Conservation (phyloP, 1,140 invertebrate species). For the Lordiphosa mommai region DNA sequence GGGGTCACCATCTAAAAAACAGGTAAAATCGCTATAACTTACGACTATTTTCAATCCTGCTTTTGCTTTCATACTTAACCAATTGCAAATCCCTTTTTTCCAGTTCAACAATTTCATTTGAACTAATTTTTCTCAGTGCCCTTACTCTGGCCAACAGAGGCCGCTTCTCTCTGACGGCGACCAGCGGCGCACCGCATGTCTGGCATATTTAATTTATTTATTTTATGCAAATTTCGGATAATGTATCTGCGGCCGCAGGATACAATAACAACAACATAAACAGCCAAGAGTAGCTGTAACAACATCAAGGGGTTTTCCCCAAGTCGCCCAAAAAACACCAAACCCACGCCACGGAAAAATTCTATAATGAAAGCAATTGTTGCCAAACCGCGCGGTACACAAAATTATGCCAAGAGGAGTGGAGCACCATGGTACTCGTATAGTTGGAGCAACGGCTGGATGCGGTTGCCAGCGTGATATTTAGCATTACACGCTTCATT, state of each 20-base stretch:
- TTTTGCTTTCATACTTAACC: too few species aligned
- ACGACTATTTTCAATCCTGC: too few species aligned
- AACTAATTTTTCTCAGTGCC: constrained; percentile 16
- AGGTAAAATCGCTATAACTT: too few species aligned
- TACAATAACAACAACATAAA: constrained; percentile 58
- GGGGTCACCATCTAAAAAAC: too few species aligned
- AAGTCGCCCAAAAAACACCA: constrained; percentile 42
- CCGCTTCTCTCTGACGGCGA: constrained; percentile 24
- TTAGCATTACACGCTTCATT: constrained; percentile 76
- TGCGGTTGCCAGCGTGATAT: constrained; percentile 66
- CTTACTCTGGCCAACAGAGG: constrained; percentile 23
- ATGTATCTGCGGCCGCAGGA: constrained; percentile 78
- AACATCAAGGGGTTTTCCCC: constrained; percentile 62
- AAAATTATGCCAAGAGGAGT: constrained; percentile 54
- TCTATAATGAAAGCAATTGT: constrained; percentile 75
- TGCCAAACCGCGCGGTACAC: constrained; percentile 70
- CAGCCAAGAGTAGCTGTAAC: constrained; percentile 47
- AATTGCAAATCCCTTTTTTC: too few species aligned
- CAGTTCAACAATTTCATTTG: too few species aligned
- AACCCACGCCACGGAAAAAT: constrained; percentile 34
- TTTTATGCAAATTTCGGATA: constrained; percentile 79
- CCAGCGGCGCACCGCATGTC: constrained; percentile 76
- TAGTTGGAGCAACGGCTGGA: constrained; percentile 35
- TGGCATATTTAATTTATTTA: constrained; percentile 80
- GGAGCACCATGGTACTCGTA: background rate